phyloP scores from a whole-genome alignment of 2,113 vertebrate genomes.

The Micromys minutus region DNA sequence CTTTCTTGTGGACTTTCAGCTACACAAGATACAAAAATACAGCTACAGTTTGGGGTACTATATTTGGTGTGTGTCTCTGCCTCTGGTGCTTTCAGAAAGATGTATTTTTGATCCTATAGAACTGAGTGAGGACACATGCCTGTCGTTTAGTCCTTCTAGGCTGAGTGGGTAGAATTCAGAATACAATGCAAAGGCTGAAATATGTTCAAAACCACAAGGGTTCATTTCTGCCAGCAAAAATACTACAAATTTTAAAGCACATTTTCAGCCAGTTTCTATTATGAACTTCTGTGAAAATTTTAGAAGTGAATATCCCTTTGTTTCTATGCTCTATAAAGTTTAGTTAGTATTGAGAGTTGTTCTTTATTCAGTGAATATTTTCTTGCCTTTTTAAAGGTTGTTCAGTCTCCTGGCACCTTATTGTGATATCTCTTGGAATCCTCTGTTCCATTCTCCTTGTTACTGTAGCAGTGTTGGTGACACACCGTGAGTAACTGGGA shows the following conservation, averaged over 20 bases:
- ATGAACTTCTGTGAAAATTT: not conserved
- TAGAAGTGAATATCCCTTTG: not conserved
- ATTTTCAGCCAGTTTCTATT: not conserved
- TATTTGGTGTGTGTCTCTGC: not conserved
- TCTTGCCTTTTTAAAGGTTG: slow-evolving; percentile 13
- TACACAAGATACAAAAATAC: too few species aligned
- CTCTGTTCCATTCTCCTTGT: slow-evolving; percentile 54
- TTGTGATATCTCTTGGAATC: slow-evolving; percentile 18
- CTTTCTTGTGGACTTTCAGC: too few species aligned
- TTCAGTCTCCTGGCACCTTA: not conserved
- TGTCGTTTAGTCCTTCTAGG: not conserved
- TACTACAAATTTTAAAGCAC: not conserved
- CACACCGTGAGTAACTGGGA: slow-evolving; percentile 57
- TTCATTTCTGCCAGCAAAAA: not conserved
- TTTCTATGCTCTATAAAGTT: not conserved
- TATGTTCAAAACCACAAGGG: not conserved
- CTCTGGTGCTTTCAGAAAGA: not conserved
- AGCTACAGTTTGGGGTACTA: fast-evolving
- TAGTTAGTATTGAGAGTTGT: not conserved
- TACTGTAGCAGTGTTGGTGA: not conserved
- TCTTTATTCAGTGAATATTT: not conserved
- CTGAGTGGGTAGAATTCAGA: not conserved
- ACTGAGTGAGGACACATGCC: not conserved
- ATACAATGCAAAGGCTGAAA: not conserved
- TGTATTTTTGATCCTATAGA: not conserved